These are phyloP conservation scores for Simalia tracyae DNA, from an alignment of 2,797 vertebrate genomes.

Conservation along the genomic window DNA sequence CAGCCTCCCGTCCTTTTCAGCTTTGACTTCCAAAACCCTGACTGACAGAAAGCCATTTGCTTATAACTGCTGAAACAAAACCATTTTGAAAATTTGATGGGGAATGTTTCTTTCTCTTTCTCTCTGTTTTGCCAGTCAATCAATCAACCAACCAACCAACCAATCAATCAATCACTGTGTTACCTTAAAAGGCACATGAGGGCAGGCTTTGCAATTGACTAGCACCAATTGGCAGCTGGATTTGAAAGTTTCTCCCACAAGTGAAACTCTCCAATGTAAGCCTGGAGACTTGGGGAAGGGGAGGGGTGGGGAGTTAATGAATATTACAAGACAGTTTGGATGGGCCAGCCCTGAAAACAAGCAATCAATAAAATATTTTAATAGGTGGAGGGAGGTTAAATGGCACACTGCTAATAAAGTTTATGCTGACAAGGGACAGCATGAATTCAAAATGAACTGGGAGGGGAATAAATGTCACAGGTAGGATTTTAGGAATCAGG, in stretches of 20 bases:
- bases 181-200: background rate
- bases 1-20: background rate
- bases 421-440: conserved; percentile 53
- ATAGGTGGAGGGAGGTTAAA: background rate
- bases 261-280: conserved; percentile 27
- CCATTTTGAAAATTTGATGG: background rate
- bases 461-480: conserved; percentile 31
- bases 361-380: conserved; percentile 66
- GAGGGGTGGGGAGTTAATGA: conserved; percentile 39
- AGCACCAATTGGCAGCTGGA: background rate
- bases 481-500: conserved; percentile 53
- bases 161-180: background rate
- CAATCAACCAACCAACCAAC: background rate
- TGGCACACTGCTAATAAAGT: conserved; percentile 58
- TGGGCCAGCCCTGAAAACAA: conserved; percentile 47
- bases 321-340: conserved; percentile 55
- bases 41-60: background rate
- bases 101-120: background rate
- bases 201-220: background rate
- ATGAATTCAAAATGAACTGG: conserved; percentile 61
- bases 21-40: background rate
- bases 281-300: conserved; percentile 28
- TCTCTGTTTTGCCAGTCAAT: background rate
- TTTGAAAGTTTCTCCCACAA: background rate
- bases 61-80: background rate